These are phyloP conservation scores for Drosophila ironensis DNA, from an alignment of 1,140 invertebrate species.

Conservation along the genomic window DNA sequence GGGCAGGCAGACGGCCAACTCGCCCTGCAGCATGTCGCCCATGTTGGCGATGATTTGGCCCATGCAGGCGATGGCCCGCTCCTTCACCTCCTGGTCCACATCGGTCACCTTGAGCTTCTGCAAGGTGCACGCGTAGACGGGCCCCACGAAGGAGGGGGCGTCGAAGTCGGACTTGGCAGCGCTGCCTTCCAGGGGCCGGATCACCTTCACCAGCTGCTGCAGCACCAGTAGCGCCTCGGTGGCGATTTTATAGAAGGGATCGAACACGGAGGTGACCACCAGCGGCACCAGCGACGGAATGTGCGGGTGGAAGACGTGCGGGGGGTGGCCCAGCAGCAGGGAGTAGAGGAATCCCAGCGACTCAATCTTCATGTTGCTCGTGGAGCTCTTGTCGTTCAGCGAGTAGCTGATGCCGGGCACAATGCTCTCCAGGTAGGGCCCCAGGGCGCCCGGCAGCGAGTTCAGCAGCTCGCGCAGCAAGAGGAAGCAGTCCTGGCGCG, in stretches of 20 bases:
- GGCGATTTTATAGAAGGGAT: constrained; percentile 99
- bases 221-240: constrained; percentile 96
- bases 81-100: constrained; percentile 99
- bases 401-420: constrained; percentile 96
- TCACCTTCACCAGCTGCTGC: constrained; percentile 97
- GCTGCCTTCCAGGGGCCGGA: constrained; percentile 89
- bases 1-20: constrained; percentile 93
- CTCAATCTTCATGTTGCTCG: constrained; percentile 99
- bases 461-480: constrained; percentile 94
- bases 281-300: constrained; percentile 93
- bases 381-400: constrained; percentile 95
- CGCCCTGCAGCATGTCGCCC: constrained; percentile 89
- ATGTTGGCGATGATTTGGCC: constrained; percentile 96
- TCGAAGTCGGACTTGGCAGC: constrained; percentile 84
- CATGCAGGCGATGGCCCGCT: constrained; percentile 98
- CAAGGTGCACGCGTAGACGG: constrained; percentile 93
- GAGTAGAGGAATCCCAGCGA: constrained; percentile 96
- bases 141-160: constrained; percentile 89
- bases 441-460: constrained; percentile 94
- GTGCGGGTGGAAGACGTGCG: constrained; percentile 89
- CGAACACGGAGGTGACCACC: constrained; percentile 93
- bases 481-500: constrained; percentile 95
- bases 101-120: constrained; percentile 95
- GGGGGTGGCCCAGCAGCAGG: constrained; percentile 91
- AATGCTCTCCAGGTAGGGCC: constrained; percentile 91